Evolutionary conservation across 2,113 vertebrate genomes (phyloP).

Genomic region (Petrocephalus zakoni): DNA sequence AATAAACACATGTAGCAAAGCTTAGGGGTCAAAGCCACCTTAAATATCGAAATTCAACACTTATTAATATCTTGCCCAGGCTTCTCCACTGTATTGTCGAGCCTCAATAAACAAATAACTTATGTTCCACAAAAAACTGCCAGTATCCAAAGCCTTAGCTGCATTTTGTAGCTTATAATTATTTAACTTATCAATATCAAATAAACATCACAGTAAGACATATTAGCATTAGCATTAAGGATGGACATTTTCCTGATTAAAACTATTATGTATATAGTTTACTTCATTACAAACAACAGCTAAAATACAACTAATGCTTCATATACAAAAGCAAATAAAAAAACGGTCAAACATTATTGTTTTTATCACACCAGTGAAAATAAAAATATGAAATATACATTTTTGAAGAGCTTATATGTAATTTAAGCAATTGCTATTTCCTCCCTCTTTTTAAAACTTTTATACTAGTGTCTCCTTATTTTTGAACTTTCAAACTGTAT

Average conservation of each 20-base stretch:
- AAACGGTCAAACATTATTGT: not conserved
- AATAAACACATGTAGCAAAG: not conserved
- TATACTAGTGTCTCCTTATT: not conserved
- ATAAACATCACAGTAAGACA: not conserved
- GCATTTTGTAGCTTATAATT: not conserved
- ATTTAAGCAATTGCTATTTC: not conserved
- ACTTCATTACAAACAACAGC: not conserved
- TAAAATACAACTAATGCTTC: not conserved
- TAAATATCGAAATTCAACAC: not conserved
- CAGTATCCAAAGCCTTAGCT: not conserved
- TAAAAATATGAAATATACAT: not conserved
- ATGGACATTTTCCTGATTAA: not conserved
- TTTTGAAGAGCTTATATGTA: not conserved
- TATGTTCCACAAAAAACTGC: not conserved
- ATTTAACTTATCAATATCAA: not conserved
- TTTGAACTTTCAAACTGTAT: not conserved
- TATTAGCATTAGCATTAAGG: not conserved
- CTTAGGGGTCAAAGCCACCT: not conserved
- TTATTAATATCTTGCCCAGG: not conserved
- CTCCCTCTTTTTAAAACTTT: not conserved
- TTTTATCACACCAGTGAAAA: not conserved
- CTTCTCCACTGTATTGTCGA: not conserved
- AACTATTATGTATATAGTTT: not conserved
- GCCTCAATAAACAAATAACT: not conserved
- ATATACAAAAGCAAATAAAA: not conserved